Evolutionary conservation across 2,888 invertebrate genomes (phyloP).

Genomic region (Julus scandinavius): DNA sequence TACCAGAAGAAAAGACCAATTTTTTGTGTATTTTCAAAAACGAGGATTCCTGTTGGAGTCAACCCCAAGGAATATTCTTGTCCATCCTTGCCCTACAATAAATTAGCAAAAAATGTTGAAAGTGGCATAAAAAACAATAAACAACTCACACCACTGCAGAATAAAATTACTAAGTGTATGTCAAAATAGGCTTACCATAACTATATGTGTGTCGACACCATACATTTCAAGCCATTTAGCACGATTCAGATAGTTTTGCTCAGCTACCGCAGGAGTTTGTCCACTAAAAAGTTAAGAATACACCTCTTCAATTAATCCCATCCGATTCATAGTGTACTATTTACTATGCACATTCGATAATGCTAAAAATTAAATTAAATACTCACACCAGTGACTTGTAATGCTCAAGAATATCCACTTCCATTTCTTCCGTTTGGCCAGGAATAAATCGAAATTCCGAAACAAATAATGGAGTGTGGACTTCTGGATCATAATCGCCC

Average conservation of each 20-base stretch:
- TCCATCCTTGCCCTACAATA: slow-evolving; percentile 85
- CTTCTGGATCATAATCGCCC: slow-evolving; percentile 92
- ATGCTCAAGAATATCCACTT: slow-evolving; percentile 91
- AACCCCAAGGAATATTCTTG: slow-evolving; percentile 95
- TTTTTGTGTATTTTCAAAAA: slow-evolving; percentile 95
- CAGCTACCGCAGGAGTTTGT: slow-evolving; percentile 93
- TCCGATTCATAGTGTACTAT: no score
- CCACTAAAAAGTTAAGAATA: slow-evolving; percentile 70
- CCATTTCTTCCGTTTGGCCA: slow-evolving; percentile 95
- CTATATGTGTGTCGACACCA: slow-evolving; percentile 98
- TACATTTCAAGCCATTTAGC: slow-evolving; percentile 99
- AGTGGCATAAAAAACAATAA: slow-evolving; percentile 37
- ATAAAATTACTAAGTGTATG: slow-evolving; percentile 31
- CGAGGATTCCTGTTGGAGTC: slow-evolving; percentile 97
- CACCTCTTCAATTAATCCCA: not conserved
- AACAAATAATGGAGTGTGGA: slow-evolving; percentile 95
- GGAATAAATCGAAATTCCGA: slow-evolving; percentile 98
- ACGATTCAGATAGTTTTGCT: slow-evolving; percentile 93
- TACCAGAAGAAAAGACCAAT: slow-evolving; percentile 97
- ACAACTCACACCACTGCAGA: not conserved
- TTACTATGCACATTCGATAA: not conserved
- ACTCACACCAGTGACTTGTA: slow-evolving; percentile 79
- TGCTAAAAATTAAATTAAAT: not conserved
- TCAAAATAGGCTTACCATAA: slow-evolving; percentile 71
- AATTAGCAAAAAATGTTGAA: slow-evolving; percentile 36